Evolutionary conservation across 35 echinoderm and acorn worm species (phyloP).

Genomic region (Lytechinus pictus): DNA sequence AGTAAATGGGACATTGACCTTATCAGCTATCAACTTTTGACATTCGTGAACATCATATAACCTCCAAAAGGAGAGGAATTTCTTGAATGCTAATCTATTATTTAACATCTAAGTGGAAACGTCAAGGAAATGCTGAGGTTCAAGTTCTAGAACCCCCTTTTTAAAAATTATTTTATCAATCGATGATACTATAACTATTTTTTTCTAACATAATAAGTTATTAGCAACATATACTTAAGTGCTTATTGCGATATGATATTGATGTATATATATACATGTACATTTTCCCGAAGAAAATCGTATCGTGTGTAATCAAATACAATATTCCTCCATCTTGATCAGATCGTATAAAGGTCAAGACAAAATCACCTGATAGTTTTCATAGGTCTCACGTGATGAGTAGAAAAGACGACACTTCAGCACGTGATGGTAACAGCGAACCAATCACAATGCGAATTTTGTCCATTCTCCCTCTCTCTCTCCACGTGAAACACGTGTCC

Average conservation of each 20-base stretch:
- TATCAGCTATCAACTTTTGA: neutral
- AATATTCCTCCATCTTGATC: neutral
- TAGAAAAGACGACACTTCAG: neutral
- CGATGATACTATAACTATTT: neutral
- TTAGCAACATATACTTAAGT: neutral
- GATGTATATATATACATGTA: neutral
- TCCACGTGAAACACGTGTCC: neutral
- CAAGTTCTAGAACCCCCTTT: neutral
- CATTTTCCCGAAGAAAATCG: neutral
- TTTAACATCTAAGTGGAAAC: neutral
- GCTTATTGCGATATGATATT: neutral
- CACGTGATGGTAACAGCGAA: neutral
- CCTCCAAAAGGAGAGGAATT: neutral
- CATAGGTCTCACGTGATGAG: neutral
- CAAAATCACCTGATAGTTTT: neutral
- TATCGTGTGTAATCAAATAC: neutral
- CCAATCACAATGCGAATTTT: neutral
- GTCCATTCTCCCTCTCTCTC: neutral
- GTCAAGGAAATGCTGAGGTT: neutral
- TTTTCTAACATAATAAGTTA: neutral
- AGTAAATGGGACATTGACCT: neutral
- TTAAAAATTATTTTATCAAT: neutral
- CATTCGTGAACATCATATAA: neutral
- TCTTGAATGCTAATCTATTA: neutral
- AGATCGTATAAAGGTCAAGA: neutral